Percentiles rank a stretch among this genome's conserved stretches.
phyloP scores from a whole-genome alignment of 2,113 vertebrate species.

The Bos javanicus region DNA sequence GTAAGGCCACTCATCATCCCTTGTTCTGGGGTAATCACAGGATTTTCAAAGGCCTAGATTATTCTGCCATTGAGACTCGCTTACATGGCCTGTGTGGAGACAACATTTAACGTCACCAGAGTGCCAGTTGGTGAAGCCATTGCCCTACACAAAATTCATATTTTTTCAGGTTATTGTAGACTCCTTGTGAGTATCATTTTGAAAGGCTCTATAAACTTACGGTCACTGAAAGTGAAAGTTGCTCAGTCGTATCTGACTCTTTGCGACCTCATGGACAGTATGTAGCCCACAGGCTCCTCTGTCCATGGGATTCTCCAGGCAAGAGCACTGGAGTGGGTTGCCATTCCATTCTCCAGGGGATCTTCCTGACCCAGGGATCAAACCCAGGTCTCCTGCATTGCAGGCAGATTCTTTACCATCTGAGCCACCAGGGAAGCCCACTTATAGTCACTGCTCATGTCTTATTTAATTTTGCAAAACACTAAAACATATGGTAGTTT shows the following conservation, averaged over 20 bases:
- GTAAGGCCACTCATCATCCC: not conserved
- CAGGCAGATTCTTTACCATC: not conserved
- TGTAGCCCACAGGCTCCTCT: not conserved
- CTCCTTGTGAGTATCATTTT: not conserved
- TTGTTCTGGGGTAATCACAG: not conserved
- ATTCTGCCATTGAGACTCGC: not conserved
- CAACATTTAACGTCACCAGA: not conserved
- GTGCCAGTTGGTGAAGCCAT: not conserved
- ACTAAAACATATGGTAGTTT: not conserved
- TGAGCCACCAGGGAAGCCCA: not conserved
- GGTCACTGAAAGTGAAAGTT: not conserved
- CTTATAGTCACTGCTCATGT: not conserved
- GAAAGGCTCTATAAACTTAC: not conserved
- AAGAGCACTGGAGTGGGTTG: not conserved
- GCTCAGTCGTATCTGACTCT: not conserved
- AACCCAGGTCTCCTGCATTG: not conserved
- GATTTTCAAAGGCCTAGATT: not conserved
- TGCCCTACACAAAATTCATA: not conserved
- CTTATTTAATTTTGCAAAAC: constrained; percentile 25
- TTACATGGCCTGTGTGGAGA: not conserved
- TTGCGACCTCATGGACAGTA: not conserved
- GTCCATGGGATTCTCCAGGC: not conserved
- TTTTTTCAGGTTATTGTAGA: not conserved
- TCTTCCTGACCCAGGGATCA: not conserved
- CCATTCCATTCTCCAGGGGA: not conserved